Conservation (phyloP, 2,797 vertebrate genomes). For the Cottoperca gobio region DNA sequence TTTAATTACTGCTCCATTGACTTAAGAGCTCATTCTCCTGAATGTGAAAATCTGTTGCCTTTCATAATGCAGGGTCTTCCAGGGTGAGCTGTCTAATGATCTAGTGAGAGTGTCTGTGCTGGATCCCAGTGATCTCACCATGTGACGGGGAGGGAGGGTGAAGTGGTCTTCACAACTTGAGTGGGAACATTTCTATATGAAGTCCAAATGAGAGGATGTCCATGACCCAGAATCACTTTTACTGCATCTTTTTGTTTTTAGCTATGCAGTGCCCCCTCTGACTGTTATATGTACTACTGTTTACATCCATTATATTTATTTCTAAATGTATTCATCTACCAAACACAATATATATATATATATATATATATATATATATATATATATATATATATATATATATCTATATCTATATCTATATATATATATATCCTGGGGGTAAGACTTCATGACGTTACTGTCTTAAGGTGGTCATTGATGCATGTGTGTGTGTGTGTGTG, state of each 20-base stretch:
- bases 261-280: background rate
- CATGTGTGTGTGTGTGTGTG: background rate
- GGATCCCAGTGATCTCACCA: background rate
- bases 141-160: background rate
- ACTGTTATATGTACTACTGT: background rate
- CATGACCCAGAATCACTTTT: background rate
- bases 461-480: background rate
- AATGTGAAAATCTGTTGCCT: slow-evolving; percentile 61
- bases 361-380: too few relatives aligned
- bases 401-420: too few relatives aligned
- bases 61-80: slow-evolving; percentile 35
- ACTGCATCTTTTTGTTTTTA: background rate
- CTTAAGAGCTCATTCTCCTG: slow-evolving; percentile 36
- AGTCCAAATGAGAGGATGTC: background rate
- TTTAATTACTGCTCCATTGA: slow-evolving; percentile 55
- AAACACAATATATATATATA: too few relatives aligned
- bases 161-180: background rate
- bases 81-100: slow-evolving; percentile 31
- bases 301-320: background rate
- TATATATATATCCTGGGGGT: too few relatives aligned
- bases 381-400: too few relatives aligned
- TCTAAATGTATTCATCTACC: background rate
- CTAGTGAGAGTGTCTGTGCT: slow-evolving; percentile 9
- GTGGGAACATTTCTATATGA: background rate
- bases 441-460: background rate